A percentile compares a stretch with the other conserved stretches of the same genome.
Evolutionary conservation across 1,140 invertebrate genomes (phyloP).

Genomic region (Nymphalis io): DNA sequence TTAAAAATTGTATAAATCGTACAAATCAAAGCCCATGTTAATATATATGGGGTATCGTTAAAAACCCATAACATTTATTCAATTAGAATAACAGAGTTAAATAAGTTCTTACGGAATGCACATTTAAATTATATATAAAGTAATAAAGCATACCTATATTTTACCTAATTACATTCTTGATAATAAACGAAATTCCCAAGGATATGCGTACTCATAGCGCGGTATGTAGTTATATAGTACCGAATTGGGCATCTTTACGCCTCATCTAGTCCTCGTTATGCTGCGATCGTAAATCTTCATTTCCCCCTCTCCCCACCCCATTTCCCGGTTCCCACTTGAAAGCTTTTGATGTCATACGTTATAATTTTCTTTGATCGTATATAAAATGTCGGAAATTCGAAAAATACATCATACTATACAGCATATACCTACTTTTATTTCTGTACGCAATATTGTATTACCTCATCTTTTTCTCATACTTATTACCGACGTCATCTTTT

Average conservation of each 20-base stretch:
- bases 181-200: neutral
- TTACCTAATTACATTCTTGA: neutral
- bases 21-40: no score
- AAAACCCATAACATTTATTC: no score
- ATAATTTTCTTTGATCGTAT: constrained; percentile 45
- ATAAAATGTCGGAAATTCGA: constrained; percentile 13
- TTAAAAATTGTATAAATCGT: no score
- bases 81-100: no score
- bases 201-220: constrained; percentile 8
- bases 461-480: no score
- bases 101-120: no score
- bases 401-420: neutral
- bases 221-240: constrained; percentile 61
- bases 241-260: constrained; percentile 77
- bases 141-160: neutral
- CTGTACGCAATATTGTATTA: no score
- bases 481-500: no score
- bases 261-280: constrained; percentile 79
- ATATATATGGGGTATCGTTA: no score
- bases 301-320: constrained; percentile 45
- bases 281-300: constrained; percentile 77
- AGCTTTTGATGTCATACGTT: constrained; percentile 60
- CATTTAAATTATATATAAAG: neutral
- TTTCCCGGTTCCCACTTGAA: constrained; percentile 60
- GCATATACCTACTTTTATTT: no score